Percentiles rank a stretch among this genome's conserved stretches.
These are phyloP conservation scores for Elysia crispata DNA, from an alignment of 2,888 invertebrate genomes.

Conservation along the genomic window DNA sequence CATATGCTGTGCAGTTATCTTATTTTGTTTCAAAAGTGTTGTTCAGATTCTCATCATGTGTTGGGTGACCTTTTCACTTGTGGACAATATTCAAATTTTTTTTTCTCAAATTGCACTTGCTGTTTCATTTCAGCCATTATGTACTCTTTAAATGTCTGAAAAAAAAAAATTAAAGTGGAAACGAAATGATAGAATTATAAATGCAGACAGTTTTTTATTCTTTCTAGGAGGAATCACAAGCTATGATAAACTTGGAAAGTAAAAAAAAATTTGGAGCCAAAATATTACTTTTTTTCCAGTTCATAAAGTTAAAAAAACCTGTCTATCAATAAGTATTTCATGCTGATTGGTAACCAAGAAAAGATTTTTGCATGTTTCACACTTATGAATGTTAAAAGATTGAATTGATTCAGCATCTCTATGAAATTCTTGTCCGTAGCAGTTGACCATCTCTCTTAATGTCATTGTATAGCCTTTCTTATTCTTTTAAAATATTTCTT, in stretches of 20 bases:
- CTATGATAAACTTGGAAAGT: too few relatives aligned
- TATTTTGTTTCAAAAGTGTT: constrained; percentile 11
- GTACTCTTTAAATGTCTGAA: too few relatives aligned
- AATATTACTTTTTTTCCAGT: too few relatives aligned
- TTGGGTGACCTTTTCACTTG: neutral
- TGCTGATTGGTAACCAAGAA: neutral
- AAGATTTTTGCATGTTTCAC: neutral
- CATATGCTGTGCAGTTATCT: neutral
- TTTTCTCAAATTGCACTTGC: neutral
- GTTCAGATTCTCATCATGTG: neutral
- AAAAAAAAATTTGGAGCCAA: too few relatives aligned
- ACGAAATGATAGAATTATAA: too few relatives aligned
- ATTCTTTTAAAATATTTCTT: constrained; percentile 14
- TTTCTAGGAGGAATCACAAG: too few relatives aligned
- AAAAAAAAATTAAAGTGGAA: too few relatives aligned
- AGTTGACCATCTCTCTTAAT: neutral
- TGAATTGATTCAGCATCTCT: too few relatives aligned
- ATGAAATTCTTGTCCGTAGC: too few relatives aligned
- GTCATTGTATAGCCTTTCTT: neutral
- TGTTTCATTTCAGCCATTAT: too few relatives aligned
- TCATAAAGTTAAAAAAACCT: neutral
- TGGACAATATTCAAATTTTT: neutral
- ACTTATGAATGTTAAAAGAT: neutral
- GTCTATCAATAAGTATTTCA: neutral
- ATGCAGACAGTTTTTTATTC: too few relatives aligned